Base-by-base conservation (phyloP, 2,113 vertebrate genomes). In the Strix uralensis region DNA sequence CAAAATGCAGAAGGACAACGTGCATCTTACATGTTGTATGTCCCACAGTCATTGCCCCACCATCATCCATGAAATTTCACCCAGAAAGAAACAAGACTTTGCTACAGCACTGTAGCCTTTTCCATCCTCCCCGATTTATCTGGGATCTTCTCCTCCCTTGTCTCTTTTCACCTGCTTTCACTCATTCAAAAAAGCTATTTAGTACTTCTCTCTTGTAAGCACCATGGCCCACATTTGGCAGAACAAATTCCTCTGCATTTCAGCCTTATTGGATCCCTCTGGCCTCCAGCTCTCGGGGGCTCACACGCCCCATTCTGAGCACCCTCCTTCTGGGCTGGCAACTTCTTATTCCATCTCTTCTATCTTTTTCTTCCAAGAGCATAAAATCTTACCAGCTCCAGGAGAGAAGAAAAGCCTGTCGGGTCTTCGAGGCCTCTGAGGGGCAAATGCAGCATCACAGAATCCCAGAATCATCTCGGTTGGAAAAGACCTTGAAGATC, bases 21-120 rank as follows among this genome's bases (percentile, higher is more conserved):
- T 7, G 20, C 0, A 17, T 19, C 13, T 59, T 18, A 55, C 0
- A 0, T 2, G 25, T 54, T 0, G 4, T 19, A 6, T 0, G 1
- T 15, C n/a, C 71, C 55, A 27, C 25, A 26, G 7, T 2, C 61
- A 29, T 10, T 81, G 44, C 17, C 36, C 26, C 30, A 13, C 15
- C 15, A 7, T 11, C 42, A 34, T 4, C 54, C 21, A 38, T 61
- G 66, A 29, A 58, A 70, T 17, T 17, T 34, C 34, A 63, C 4
- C 13, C 23, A 62, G 40, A n/a, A 78, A 27, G 11, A 30, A 63
- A 47, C 5, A 70, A 29, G 34, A 34, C 78, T 78, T 59, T 49
- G 54, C 46, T 54, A 32, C 32, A 36, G 61, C 30, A 13, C n/a
- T 22, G 29, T 1, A 32, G 47, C 32, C 40, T 77, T n/a, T 65